These are phyloP conservation scores for Elephas maximus DNA, from an alignment of 2,113 vertebrate species.

Conservation along the genomic window DNA sequence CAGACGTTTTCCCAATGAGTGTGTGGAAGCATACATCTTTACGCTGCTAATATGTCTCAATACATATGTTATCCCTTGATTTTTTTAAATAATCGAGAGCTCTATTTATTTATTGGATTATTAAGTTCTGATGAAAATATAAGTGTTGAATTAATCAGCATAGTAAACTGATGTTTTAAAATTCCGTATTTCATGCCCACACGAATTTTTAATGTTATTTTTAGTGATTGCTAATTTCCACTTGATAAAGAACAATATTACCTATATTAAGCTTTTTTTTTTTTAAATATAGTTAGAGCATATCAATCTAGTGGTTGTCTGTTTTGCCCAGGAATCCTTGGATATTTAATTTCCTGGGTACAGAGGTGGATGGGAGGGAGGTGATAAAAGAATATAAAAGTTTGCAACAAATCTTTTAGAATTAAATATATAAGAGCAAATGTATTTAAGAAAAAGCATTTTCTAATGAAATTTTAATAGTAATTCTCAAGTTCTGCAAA, in stretches of 20 bases:
- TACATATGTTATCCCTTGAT: slow-evolving; percentile 78
- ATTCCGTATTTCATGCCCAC: slow-evolving; percentile 78
- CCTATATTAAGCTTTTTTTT: slow-evolving; percentile 57
- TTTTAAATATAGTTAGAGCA: slow-evolving; percentile 69
- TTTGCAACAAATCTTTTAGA: slow-evolving; percentile 73
- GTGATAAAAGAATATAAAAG: slow-evolving; percentile 57
- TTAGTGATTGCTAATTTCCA: slow-evolving; percentile 76
- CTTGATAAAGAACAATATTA: slow-evolving; percentile 71
- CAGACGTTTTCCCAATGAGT: slow-evolving; percentile 85
- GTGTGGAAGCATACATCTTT: slow-evolving; percentile 84
- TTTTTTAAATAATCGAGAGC: slow-evolving; percentile 80
- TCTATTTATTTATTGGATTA: slow-evolving; percentile 84
- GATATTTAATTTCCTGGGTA: slow-evolving; percentile 74
- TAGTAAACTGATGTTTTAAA: slow-evolving; percentile 82
- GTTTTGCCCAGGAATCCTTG: slow-evolving; percentile 71
- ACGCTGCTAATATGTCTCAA: slow-evolving; percentile 84
- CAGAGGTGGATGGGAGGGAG: slow-evolving; percentile 50
- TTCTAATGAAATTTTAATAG: slow-evolving; percentile 73
- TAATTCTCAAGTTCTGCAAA: slow-evolving; percentile 56
- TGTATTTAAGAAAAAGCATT: slow-evolving; percentile 64
- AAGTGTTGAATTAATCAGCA: slow-evolving; percentile 84
- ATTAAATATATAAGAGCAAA: slow-evolving; percentile 62
- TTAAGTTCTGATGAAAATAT: slow-evolving; percentile 86
- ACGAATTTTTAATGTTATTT: slow-evolving; percentile 79
- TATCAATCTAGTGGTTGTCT: slow-evolving; percentile 65